Evolutionary conservation across 2,888 invertebrate genomes (phyloP), one percentile per base, ranked within the genome.

Genomic region (Biston betularia): DNA sequence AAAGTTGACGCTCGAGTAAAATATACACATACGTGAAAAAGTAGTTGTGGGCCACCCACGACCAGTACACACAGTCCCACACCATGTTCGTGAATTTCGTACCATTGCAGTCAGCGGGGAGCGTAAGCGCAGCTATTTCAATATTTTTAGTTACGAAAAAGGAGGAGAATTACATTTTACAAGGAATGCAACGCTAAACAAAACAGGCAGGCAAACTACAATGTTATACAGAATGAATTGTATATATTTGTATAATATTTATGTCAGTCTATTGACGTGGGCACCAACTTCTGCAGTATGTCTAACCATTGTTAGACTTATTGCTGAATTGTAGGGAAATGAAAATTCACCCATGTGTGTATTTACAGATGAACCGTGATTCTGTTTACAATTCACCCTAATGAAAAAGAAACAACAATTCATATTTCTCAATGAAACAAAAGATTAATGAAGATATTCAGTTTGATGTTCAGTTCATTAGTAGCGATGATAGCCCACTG

Each of bases 11-110:
- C 86, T 81, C 74, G 80, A 80, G 83, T 86, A 82, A 84, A 86
- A 83, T 85, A 81, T 85, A 86, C 81, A 82, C 77, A 87, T 24
- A 24, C 82, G 87, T 87, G 57, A 89, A 91, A 91, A 90, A 85
- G 87, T 85, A 83, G 79, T 84, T 76, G 79, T 73, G 81, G 89
- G 85, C 92, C 92, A 92, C 92, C 92, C 92, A 92, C 89, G 90
- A 87, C 79, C 82, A 77, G 63, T 62, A 15, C 60, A 33, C 66
- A 66, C 55, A 61, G 50, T 24, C 52, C 44, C 49, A 55, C 46
- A 34, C 24, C 48, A 48, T 61, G 50, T 62, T 64, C 59, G 15
- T 48, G 52, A 57, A 57, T 59, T 64, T 44, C 58, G 52, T 60
- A 46, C 9, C 61, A 46, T 52, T 54, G 38, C 49, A 46, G 56